These are phyloP conservation scores for Sakesphorus luctuosus DNA, from an alignment of 2,113 vertebrate genomes.

Conservation along the genomic window DNA sequence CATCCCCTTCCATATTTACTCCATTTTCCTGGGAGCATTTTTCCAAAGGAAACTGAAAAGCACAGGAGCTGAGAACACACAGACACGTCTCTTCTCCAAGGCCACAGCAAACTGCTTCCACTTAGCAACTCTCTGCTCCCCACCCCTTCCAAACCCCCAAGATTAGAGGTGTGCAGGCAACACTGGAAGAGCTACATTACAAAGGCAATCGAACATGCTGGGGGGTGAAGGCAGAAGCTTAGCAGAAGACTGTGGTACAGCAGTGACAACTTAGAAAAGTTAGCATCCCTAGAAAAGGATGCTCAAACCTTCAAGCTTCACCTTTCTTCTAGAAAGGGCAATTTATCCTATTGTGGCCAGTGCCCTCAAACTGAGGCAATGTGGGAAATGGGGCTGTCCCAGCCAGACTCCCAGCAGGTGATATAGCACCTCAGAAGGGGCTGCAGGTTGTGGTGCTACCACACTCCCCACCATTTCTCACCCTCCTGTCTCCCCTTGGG, in stretches of 20 bases:
- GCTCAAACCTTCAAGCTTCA: background rate
- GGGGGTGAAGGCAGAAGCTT: background rate
- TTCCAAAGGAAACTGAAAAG: background rate
- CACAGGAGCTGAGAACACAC: background rate
- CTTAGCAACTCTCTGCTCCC: background rate
- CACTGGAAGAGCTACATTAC: background rate
- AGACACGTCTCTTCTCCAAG: background rate
- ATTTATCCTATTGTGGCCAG: background rate
- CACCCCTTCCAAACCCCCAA: background rate
- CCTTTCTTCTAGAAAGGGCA: background rate
- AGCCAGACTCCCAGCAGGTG: background rate
- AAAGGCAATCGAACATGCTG: background rate
- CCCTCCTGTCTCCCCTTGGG: background rate
- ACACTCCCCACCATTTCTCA: background rate
- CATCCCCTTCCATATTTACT: background rate
- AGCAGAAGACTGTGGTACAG: background rate
- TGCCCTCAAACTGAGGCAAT: background rate
- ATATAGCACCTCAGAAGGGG: background rate
- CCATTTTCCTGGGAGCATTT: background rate
- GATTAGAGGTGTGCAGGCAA: background rate
- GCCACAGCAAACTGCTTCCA: background rate
- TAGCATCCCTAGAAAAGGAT: background rate
- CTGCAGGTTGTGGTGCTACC: background rate
- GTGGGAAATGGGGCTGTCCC: background rate
- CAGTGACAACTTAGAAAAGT: background rate